Percentiles rank a stretch among this genome's conserved stretches.
These are phyloP conservation scores for Eupelmus urozonus DNA, from an alignment of 2,888 invertebrate species.

Conservation along the genomic window DNA sequence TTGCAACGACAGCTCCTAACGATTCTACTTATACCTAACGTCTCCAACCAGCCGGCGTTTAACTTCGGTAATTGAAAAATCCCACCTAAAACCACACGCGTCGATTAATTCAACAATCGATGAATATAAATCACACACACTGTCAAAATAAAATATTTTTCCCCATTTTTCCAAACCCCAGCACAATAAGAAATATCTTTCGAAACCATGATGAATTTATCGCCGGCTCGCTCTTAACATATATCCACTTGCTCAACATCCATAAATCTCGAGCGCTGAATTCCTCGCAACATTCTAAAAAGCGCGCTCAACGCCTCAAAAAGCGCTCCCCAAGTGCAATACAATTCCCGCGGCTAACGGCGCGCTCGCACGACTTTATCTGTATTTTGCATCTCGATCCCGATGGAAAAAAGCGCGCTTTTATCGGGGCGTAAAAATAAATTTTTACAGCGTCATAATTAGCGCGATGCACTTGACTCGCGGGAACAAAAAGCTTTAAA, in stretches of 20 bases:
- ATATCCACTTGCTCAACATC: constrained; percentile 8
- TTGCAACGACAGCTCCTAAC: too few species aligned
- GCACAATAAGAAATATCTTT: constrained; percentile 15
- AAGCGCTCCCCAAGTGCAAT: neutral
- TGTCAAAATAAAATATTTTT: too few species aligned
- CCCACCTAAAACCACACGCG: neutral
- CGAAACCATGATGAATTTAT: constrained; percentile 24
- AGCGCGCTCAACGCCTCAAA: neutral
- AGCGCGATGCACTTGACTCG: constrained; percentile 17
- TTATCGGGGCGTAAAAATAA: neutral
- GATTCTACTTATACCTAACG: too few species aligned
- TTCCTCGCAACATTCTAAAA: constrained; percentile 2
- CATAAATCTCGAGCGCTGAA: constrained; percentile 18
- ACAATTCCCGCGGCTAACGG: neutral
- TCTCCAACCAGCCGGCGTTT: too few species aligned
- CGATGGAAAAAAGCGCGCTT: too few species aligned
- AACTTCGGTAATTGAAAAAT: too few species aligned
- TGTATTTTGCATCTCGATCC: too few species aligned
- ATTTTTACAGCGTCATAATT: neutral
- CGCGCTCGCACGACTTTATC: too few species aligned
- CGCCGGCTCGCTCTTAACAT: neutral
- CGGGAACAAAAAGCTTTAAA: constrained; percentile 2
- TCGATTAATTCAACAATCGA: neutral
- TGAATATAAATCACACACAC: too few species aligned
- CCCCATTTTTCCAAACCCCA: too few species aligned